Percentiles rank a stretch among this genome's conserved stretches.
Evolutionary conservation across 2,113 vertebrate genomes (phyloP).

Genomic region (human): GRCh38 chr3:44734001-44734500

Average conservation of each 20-base stretch:
- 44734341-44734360: background rate
- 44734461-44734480: slow-evolving; percentile 12
- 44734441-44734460: background rate
- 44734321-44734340: background rate
- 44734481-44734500: slow-evolving; percentile 50
- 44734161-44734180: background rate
- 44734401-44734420: background rate
- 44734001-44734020: background rate
- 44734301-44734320: background rate
- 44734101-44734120: background rate
- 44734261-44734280: background rate
- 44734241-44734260: background rate
- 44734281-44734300: background rate
- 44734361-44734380: background rate
- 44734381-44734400: background rate
- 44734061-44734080: background rate
- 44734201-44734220: background rate
- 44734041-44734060: background rate
- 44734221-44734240: background rate
- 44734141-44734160: background rate
- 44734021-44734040: background rate
- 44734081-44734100: background rate
- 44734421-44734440: slow-evolving; percentile 26
- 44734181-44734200: background rate
- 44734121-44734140: background rate